Percentiles rank a stretch among this genome's conserved stretches.
Evolutionary conservation across 2,113 vertebrate species (phyloP).

Genomic region (Ctenodactylus gundi): DNA sequence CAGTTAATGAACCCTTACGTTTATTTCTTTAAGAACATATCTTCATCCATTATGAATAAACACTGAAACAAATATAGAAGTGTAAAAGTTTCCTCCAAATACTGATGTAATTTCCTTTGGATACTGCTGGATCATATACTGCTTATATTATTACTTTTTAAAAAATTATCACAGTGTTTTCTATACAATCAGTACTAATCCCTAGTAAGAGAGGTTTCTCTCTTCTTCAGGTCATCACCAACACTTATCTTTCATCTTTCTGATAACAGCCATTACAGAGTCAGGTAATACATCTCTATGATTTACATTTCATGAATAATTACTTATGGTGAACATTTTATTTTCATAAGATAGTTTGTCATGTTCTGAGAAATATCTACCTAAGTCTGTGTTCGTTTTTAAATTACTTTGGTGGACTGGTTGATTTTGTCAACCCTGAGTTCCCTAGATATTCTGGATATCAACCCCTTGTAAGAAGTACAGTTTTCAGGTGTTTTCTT

Average conservation of each 20-base stretch:
- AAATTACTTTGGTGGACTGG: background rate
- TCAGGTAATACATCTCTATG: background rate
- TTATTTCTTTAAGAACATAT: background rate
- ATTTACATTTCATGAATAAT: background rate
- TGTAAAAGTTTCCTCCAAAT: background rate
- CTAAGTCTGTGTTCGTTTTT: background rate
- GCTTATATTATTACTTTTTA: background rate
- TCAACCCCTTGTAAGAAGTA: background rate
- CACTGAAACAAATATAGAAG: background rate
- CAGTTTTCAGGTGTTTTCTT: background rate
- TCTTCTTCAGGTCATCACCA: background rate
- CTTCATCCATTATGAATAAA: background rate
- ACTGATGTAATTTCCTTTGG: background rate
- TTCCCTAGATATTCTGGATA: background rate
- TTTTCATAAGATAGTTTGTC: background rate
- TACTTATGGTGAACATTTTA: background rate
- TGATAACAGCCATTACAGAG: background rate
- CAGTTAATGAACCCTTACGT: background rate
- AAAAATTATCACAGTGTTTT: background rate
- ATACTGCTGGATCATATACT: background rate
- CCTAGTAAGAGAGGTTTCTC: background rate
- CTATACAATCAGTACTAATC: background rate
- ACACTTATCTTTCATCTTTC: background rate
- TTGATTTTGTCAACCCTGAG: background rate
- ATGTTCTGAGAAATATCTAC: background rate